Evolutionary conservation across 2,113 vertebrate species (phyloP), one percentile per base, ranked within the genome.

Genomic region (Lagenorhynchus albirostris): DNA sequence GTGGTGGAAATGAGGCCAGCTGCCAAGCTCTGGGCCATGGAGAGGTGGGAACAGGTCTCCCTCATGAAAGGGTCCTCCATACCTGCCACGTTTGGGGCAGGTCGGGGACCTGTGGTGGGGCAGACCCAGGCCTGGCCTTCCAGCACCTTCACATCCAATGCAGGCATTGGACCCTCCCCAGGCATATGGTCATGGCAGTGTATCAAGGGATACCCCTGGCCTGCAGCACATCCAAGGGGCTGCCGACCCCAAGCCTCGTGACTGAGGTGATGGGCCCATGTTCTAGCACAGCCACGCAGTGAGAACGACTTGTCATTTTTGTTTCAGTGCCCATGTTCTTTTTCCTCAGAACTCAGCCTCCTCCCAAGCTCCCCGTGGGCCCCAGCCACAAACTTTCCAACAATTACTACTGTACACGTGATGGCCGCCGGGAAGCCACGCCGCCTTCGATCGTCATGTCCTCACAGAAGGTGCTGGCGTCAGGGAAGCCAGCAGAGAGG

Each of bases 341-440:
- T 92, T 7, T 76, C 91, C 26, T 62, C 77, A 99, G 99, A 97
- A 99, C 99, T 18, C 99, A 99, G 94, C 99, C 99, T 3, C 99
- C 99, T 60, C 99, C 99, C 25, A 99, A 97, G 85, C 99, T 99
- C 55, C 98, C 99, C 0, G 99, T 99, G 65, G 99, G 99, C 8
- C 99, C 99, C 9, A 99, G 99, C 95, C 99, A 99, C 98, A 99
- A 98, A 92, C 98, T 99, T 41, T 99, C 99, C 15, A 17, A 91
- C 97, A 99, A 99, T 96, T 99, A 99, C 84, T 99, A 99, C 96
- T 99, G 96, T 93, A 98, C 70, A 44, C 99, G 99, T 23, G 99
- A 99, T 14, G 99, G 99, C 20, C 99, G 99, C n/a, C 98, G 99
- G 36, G 99, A 99, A 98, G 90, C 99, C 0, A 25, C n/a, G 4